Evolutionary conservation across 2,113 vertebrate species (phyloP).

Genomic region (Emydocephalus ijimae): DNA sequence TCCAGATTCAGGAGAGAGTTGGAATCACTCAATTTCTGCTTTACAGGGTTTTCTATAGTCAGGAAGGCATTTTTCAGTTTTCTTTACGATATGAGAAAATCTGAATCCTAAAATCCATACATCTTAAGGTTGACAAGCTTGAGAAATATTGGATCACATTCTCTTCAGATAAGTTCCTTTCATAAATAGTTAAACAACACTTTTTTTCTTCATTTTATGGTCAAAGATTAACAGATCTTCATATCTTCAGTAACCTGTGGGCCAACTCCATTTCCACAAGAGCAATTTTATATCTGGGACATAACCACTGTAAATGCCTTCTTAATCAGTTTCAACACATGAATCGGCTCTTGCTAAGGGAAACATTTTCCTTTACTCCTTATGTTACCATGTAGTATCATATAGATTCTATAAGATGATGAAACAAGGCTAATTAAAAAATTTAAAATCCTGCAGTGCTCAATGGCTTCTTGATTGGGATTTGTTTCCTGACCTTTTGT

Average conservation of each 20-base stretch:
- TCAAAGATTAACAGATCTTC: not conserved
- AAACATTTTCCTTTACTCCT: not conserved
- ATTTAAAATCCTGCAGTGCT: not conserved
- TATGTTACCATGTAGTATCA: not conserved
- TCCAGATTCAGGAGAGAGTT: not conserved
- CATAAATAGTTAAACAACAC: not conserved
- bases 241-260: not conserved
- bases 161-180: not conserved
- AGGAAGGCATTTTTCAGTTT: not conserved
- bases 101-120: not conserved
- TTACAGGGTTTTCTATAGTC: not conserved
- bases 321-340: not conserved
- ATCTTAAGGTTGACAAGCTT: not conserved
- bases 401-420: not conserved
- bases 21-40: not conserved
- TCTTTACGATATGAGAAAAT: not conserved
- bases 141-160: not conserved
- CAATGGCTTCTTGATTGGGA: not conserved
- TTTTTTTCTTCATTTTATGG: not conserved
- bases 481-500: not conserved
- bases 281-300: not conserved
- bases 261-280: not conserved
- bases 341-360: not conserved
- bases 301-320: not conserved
- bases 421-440: not conserved